phyloP scores from a whole-genome alignment of 2,888 invertebrate species.

The Brachyopa scutellaris region DNA sequence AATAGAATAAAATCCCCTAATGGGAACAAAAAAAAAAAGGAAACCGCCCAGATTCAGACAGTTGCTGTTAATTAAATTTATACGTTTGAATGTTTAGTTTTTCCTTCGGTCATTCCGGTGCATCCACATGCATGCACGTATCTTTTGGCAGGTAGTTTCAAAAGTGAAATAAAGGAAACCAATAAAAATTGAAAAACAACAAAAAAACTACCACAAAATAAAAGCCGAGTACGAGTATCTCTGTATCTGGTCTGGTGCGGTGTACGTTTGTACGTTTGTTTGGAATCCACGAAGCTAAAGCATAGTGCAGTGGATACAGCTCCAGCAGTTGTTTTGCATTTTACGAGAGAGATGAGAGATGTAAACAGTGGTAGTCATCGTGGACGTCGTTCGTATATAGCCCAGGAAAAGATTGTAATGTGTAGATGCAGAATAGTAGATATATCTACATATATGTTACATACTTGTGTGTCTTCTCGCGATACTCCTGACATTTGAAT shows the following conservation, averaged over 20 bases:
- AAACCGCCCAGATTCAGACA: background rate
- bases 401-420: slow-evolving; percentile 14
- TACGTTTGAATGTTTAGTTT: background rate
- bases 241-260: slow-evolving; percentile 7
- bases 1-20: background rate
- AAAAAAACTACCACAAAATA: slow-evolving; percentile 31
- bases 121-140: slow-evolving; percentile 18
- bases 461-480: slow-evolving; percentile 53
- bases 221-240: background rate
- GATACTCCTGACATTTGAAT: slow-evolving; percentile 68
- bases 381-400: background rate
- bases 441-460: too few relatives aligned
- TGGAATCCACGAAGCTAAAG: slow-evolving; percentile 17
- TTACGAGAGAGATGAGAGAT: slow-evolving; percentile 46
- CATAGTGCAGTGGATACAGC: slow-evolving; percentile 15
- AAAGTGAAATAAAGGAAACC: background rate
- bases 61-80: slow-evolving; percentile 21
- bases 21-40: too few relatives aligned
- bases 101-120: slow-evolving; percentile 4
- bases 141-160: slow-evolving; percentile 56
- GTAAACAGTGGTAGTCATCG: slow-evolving; percentile 41
- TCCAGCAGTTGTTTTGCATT: slow-evolving; percentile 59
- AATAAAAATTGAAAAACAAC: slow-evolving; percentile 10
- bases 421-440: slow-evolving; percentile 37
- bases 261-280: slow-evolving; percentile 31